Evolutionary conservation across 2,113 vertebrate species (phyloP).

Genomic region (Oreochromis aureus): DNA sequence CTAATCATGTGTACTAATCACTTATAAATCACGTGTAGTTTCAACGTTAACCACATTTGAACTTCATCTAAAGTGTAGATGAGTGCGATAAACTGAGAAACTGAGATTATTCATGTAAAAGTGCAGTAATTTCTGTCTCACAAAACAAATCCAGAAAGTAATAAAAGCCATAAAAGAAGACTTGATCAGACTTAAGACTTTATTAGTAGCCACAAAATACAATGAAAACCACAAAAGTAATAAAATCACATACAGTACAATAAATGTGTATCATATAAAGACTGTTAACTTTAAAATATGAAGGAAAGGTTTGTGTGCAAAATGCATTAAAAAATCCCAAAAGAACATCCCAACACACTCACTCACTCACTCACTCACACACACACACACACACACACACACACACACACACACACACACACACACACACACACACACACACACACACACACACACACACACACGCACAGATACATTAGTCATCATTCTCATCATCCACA

Average conservation of each 20-base stretch:
- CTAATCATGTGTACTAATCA: neutral
- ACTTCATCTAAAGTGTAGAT: neutral
- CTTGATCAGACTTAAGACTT: neutral
- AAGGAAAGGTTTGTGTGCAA: neutral
- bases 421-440: neutral
- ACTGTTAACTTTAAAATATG: neutral
- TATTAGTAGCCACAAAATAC: neutral
- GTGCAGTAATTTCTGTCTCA: neutral
- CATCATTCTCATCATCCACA: neutral
- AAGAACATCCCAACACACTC: neutral
- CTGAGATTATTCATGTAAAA: neutral
- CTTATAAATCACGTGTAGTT: neutral
- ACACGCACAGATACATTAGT: neutral
- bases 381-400: neutral
- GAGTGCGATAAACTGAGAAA: neutral
- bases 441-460: neutral
- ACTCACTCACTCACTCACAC: neutral
- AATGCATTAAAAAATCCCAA: neutral
- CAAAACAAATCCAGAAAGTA: neutral
- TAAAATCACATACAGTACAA: no score
- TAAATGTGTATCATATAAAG: neutral
- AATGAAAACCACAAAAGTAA: neutral
- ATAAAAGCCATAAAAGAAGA: neutral
- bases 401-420: no score
- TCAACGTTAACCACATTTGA: neutral